phyloP scores from a whole-genome alignment of 2,113 vertebrate genomes.

The Gymnorhina tibicen region DNA sequence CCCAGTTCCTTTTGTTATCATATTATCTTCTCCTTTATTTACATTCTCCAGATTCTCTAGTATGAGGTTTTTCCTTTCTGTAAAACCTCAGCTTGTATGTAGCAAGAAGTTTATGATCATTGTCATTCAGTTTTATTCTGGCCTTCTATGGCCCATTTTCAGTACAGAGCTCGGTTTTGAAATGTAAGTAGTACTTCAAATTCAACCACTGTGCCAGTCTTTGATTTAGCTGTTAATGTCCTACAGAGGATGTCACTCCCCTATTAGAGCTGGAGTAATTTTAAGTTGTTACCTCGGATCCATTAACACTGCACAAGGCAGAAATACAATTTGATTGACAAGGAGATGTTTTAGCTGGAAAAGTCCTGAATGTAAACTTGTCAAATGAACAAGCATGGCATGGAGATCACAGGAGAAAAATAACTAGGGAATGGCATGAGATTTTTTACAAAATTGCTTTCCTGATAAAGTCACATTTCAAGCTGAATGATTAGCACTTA shows the following conservation, averaged over 20 bases:
- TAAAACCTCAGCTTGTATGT: not conserved
- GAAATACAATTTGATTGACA: not conserved
- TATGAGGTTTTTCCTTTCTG: not conserved
- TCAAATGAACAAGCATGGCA: not conserved
- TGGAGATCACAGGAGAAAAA: not conserved
- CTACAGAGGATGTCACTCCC: not conserved
- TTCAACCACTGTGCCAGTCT: not conserved
- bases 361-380: not conserved
- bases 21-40: not conserved
- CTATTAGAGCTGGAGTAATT: not conserved
- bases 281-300: not conserved
- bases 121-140: not conserved
- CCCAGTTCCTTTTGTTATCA: not conserved
- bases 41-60: not conserved
- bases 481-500: constrained; percentile 25
- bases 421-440: not conserved
- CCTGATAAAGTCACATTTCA: constrained; percentile 24
- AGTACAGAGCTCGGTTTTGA: not conserved
- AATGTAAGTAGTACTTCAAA: not conserved
- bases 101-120: not conserved
- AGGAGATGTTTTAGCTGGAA: not conserved
- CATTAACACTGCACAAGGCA: not conserved
- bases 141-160: not conserved
- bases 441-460: not conserved
- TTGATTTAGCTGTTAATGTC: not conserved